Conservation (phyloP, 2,888 invertebrate species). For the Troides oblongomaculatus region DNA sequence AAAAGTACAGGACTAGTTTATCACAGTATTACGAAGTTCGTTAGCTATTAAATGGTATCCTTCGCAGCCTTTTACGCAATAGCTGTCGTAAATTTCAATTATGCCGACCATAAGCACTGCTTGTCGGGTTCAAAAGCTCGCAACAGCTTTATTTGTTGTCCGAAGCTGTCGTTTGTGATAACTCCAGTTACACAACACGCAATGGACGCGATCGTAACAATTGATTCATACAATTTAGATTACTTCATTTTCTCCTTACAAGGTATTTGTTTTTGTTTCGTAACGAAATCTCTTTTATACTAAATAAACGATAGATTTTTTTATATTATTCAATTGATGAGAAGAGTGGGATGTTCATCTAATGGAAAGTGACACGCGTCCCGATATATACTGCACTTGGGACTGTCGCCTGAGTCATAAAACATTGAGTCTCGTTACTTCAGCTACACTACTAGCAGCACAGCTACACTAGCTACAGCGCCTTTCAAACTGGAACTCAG, state of each 20-base stretch:
- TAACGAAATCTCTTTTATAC: too few relatives aligned
- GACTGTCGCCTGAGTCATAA: too few relatives aligned
- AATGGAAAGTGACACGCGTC: too few relatives aligned
- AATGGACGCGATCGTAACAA: constrained; percentile 26
- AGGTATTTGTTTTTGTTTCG: neutral
- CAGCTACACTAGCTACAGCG: too few relatives aligned
- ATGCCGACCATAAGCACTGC: constrained; percentile 20
- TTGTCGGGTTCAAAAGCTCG: constrained; percentile 28
- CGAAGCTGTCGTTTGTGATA: constrained; percentile 25
- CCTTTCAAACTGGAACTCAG: too few relatives aligned
- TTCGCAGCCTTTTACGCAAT: constrained; percentile 20
- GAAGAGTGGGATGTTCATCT: too few relatives aligned
- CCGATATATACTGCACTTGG: too few relatives aligned
- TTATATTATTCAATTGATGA: too few relatives aligned
- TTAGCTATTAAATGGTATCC: constrained; percentile 18
- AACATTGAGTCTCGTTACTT: too few relatives aligned
- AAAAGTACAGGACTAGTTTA: too few relatives aligned
- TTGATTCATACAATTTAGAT: constrained; percentile 18
- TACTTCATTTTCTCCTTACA: constrained; percentile 20
- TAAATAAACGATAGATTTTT: too few relatives aligned
- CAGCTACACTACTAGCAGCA: too few relatives aligned
- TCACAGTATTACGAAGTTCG: constrained; percentile 4
- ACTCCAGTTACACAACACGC: constrained; percentile 15
- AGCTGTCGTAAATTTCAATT: constrained; percentile 29
- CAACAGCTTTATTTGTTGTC: constrained; percentile 26